Percentiles rank a stretch among this genome's conserved stretches.
Conservation (phyloP, 2,113 vertebrate genomes). For the Phalacrocorax pelagicus region DNA sequence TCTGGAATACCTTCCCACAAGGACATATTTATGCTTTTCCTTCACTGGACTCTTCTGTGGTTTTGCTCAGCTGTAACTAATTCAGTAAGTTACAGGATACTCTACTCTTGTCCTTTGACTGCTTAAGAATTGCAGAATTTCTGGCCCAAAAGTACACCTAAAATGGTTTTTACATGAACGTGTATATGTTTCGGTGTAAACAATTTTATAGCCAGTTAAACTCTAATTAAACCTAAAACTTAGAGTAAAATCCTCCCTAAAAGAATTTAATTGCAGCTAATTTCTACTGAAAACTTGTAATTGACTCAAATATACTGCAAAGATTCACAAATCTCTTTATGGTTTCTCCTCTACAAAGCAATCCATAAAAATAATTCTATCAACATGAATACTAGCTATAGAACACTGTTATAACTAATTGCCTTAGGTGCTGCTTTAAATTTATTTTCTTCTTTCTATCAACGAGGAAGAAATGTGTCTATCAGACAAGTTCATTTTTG, state of each 20-base stretch:
- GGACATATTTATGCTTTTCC: background rate
- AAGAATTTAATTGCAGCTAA: background rate
- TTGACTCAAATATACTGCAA: background rate
- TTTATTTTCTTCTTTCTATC: background rate
- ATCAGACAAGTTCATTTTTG: background rate
- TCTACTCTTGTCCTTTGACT: background rate
- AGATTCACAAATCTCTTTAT: background rate
- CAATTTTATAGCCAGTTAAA: background rate
- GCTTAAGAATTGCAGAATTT: background rate
- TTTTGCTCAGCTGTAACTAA: background rate
- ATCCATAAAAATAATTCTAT: background rate
- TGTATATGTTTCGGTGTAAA: fast-evolving
- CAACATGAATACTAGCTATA: background rate
- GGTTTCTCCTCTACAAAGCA: background rate
- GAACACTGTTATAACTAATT: background rate
- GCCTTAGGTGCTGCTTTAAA: background rate
- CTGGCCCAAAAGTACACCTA: background rate
- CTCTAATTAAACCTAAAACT: background rate
- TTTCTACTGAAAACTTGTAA: background rate
- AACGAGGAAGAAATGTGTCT: background rate
- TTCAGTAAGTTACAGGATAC: background rate
- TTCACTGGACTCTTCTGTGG: background rate
- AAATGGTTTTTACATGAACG: background rate
- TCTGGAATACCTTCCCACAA: background rate
- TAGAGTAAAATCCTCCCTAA: background rate